phyloP scores from a whole-genome alignment of 2,888 invertebrate species.

The Thymelicus sylvestris region DNA sequence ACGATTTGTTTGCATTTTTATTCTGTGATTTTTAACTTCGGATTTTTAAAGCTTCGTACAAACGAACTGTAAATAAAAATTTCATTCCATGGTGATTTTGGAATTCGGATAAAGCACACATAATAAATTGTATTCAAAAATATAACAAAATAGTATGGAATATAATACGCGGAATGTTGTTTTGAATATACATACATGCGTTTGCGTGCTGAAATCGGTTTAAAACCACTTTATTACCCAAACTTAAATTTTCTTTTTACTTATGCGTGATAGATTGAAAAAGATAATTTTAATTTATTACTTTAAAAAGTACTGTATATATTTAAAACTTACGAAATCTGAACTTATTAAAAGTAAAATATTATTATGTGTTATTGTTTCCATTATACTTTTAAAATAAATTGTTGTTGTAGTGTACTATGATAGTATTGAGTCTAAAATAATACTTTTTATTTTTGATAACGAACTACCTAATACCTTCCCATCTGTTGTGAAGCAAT shows the following conservation, averaged over 20 bases:
- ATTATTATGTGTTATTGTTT: neutral
- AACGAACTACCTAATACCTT: no score
- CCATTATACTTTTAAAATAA: neutral
- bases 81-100: no score
- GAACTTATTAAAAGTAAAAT: neutral
- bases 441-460: no score
- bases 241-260: conserved; percentile 11
- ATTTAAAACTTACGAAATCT: neutral
- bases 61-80: no score
- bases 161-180: neutral
- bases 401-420: neutral
- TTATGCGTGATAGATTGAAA: conserved; percentile 29
- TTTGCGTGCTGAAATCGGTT: conserved; percentile 20
- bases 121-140: neutral
- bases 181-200: neutral
- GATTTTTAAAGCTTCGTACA: no score
- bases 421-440: no score
- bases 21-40: no score
- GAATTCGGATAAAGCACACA: no score
- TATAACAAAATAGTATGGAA: neutral
- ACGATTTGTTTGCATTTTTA: no score
- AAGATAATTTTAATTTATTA: conserved; percentile 17
- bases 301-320: conserved; percentile 11
- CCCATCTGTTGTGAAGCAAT: no score
- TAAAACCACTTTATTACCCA: conserved; percentile 1